A percentile compares a stretch with the other conserved stretches of the same genome.
These are phyloP conservation scores for Cryptomyrus ogoouensis DNA, from an alignment of 2,113 vertebrate species.

Conservation along the genomic window DNA sequence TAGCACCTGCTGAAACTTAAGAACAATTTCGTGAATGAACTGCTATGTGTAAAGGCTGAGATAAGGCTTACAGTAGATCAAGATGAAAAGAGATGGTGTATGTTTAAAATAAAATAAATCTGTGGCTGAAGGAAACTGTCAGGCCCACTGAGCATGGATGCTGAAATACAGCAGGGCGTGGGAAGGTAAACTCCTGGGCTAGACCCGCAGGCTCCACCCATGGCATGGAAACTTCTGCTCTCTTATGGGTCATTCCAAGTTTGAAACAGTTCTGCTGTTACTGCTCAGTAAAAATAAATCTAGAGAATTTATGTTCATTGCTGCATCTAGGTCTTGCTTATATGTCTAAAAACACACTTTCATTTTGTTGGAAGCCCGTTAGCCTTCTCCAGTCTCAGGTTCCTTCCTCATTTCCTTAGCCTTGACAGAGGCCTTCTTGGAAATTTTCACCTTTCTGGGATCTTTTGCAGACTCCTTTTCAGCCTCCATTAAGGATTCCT, in stretches of 20 bases:
- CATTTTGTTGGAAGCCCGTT: conserved; percentile 18
- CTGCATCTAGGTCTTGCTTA: background rate
- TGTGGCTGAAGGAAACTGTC: background rate
- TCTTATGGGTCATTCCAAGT: background rate
- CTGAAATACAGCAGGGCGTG: background rate
- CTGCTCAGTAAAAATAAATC: conserved; percentile 4
- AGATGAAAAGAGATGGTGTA: background rate
- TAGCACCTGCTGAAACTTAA: background rate
- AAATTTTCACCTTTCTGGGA: conserved; percentile 46
- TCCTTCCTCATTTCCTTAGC: conserved; percentile 62
- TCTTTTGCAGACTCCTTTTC: conserved; percentile 43
- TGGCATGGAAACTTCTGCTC: background rate
- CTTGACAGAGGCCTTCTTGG: conserved; percentile 53
- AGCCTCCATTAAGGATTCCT: conserved; percentile 42
- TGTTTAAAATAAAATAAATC: conserved; percentile 29
- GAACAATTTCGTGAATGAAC: background rate
- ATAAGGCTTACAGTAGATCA: background rate
- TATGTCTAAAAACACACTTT: background rate
- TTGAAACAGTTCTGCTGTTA: background rate
- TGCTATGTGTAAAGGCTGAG: background rate
- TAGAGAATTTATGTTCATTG: background rate
- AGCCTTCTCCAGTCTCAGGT: conserved; percentile 46
- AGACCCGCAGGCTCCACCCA: background rate
- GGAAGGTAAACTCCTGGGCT: background rate
- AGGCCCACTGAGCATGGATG: background rate